These are phyloP conservation scores for Corythornis vintsioides DNA, from an alignment of 2,113 vertebrate species.

Conservation along the genomic window DNA sequence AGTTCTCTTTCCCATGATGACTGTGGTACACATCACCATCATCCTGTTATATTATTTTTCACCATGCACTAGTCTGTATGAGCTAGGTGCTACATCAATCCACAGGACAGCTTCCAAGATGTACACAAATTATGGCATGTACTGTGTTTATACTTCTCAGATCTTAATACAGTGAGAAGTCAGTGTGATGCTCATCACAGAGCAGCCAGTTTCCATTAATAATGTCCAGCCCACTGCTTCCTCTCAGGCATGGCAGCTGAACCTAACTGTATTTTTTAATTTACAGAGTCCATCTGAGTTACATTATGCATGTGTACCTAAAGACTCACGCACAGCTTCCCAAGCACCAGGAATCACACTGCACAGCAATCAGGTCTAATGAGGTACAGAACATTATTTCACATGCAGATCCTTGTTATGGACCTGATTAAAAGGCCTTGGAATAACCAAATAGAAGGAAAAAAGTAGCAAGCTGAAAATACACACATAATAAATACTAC, in stretches of 20 bases:
- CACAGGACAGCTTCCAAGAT: background rate
- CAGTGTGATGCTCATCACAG: background rate
- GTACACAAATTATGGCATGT: background rate
- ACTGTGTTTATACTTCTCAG: background rate
- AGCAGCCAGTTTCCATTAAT: background rate
- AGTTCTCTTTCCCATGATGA: background rate
- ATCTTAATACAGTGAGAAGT: background rate
- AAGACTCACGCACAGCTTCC: background rate
- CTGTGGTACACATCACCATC: background rate
- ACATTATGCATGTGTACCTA: rapidly evolving
- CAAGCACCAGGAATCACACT: background rate
- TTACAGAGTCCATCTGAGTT: background rate
- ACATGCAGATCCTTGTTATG: background rate
- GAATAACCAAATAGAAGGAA: background rate
- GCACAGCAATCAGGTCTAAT: rapidly evolving
- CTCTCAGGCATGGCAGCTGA: background rate
- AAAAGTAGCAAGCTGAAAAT: background rate
- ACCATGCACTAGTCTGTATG: background rate
- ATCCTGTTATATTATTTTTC: background rate
- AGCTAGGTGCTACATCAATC: background rate
- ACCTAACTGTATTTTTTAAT: background rate
- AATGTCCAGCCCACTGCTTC: background rate
- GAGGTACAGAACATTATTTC: rapidly evolving
- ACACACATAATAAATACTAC: background rate
- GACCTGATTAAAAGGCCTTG: background rate